A percentile compares a stretch with the other conserved stretches of the same genome.
phyloP scores from a whole-genome alignment of 2,888 invertebrate species.

The Pecten maximus region DNA sequence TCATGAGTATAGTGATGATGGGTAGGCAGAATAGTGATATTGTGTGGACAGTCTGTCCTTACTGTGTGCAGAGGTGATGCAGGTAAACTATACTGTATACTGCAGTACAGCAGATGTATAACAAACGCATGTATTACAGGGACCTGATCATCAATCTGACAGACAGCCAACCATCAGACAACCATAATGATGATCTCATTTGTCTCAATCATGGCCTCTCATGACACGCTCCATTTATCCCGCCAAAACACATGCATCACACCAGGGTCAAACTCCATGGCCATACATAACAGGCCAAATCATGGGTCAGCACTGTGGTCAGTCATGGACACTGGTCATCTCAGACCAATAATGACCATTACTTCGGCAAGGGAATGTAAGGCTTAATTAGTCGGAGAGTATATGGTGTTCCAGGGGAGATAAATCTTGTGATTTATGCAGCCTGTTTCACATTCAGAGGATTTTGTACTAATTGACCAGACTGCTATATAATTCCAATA shows the following conservation, averaged over 20 bases:
- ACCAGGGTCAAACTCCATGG: not conserved
- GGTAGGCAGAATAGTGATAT: no score
- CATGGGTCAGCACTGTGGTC: not conserved
- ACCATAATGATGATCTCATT: constrained; percentile 4
- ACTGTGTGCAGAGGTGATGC: not conserved
- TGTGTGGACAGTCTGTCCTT: not conserved
- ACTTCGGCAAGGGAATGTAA: not conserved
- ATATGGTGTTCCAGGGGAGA: constrained; percentile 17
- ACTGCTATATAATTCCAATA: not conserved
- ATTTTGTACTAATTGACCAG: constrained; percentile 29
- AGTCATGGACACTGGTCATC: not conserved
- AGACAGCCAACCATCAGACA: constrained; percentile 9
- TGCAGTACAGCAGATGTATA: not conserved
- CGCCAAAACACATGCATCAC: constrained; percentile 22
- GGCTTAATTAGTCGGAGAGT: constrained; percentile 1
- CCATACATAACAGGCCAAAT: not conserved
- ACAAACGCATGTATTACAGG: not conserved
- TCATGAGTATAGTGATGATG: not conserved
- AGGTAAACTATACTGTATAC: not conserved
- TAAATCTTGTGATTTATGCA: constrained; percentile 10
- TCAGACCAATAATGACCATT: not conserved
- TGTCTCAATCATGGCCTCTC: constrained; percentile 30
- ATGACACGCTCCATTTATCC: constrained; percentile 25
- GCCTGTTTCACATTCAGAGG: not conserved
- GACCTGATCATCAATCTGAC: not conserved